Evolutionary conservation across 2,888 invertebrate species (phyloP), one percentile per base, ranked within the genome.

Genomic region (Hypomecis punctinalis): DNA sequence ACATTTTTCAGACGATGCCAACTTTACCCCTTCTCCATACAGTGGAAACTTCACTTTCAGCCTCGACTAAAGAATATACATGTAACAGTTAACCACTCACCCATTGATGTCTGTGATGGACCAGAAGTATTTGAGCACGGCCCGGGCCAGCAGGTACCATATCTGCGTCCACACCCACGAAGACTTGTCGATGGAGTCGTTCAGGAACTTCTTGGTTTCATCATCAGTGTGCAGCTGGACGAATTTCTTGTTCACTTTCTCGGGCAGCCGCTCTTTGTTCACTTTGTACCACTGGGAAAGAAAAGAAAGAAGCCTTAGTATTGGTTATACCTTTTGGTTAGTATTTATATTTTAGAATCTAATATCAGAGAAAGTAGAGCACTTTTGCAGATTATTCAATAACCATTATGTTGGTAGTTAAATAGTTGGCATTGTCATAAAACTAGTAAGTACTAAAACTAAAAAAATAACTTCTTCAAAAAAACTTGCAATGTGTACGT

Each of bases 41-140:
- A 23, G 23, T 23, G 23, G 1, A 23, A 23, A 23, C 23, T 23
- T 23, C 23, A 23, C 23, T 23, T 23, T 23, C 23, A 23, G 23
- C 23, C 3, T 23, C 23, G 23, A 6, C 40, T 35, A n/a, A 33
- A 54, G 8, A 37, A 56, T 37, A 57, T 6, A 13, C 9, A 45
- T 45, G 5, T 8, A 23, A 35, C 7, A 33, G 35, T n/a, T 36
- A 48, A 33, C 35, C 37, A 94, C 95, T 95, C 88, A 97, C 95
- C 99, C 99, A 91, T 99, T 99, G 72, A 98, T 97, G 75, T 98
- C 98, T 2, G 99, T 99, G 84, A 97, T 96, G 39, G 98, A 97
- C 96, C 99, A 97, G 92, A 99, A 98, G 90, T 96, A 95, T 70
- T 96, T 95, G 23, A 99, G 94, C 46, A 99, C 90, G n/a, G 97